phyloP scores from a whole-genome alignment of 1,140 invertebrate species.

The Metopolophium dirhodum region DNA sequence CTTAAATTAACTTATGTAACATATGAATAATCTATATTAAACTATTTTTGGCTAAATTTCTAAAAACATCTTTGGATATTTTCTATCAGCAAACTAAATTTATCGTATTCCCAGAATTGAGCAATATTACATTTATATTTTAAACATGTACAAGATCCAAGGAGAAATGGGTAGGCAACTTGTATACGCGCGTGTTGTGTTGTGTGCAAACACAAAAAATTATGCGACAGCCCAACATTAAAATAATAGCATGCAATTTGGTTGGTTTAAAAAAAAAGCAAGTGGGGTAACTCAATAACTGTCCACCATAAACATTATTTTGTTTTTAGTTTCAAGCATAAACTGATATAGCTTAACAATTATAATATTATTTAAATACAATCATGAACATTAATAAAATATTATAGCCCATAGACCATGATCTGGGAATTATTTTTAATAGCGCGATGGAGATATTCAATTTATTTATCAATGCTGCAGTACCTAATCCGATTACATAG shows the following conservation, averaged over 20 bases:
- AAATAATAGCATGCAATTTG: background rate
- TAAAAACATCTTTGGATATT: background rate
- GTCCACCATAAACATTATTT: background rate
- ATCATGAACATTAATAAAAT: background rate
- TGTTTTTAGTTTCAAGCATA: too few species aligned
- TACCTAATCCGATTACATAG: background rate
- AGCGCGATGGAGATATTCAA: background rate
- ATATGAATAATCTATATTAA: background rate
- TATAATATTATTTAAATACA: too few species aligned
- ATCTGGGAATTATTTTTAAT: background rate
- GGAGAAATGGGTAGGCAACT: slow-evolving; percentile 19
- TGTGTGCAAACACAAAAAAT: background rate
- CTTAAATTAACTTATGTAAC: too few species aligned
- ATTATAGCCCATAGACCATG: background rate
- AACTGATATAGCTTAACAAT: too few species aligned
- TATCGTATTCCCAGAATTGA: background rate
- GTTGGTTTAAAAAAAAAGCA: background rate
- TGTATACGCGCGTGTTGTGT: background rate
- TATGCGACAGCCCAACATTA: background rate
- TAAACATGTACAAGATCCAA: background rate
- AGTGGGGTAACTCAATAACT: background rate
- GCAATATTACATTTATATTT: background rate
- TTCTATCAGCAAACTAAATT: background rate
- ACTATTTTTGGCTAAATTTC: background rate
- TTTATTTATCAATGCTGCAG: background rate